Evolutionary conservation across 2,888 invertebrate genomes (phyloP).

Genomic region (Epistrophe grossulariae): DNA sequence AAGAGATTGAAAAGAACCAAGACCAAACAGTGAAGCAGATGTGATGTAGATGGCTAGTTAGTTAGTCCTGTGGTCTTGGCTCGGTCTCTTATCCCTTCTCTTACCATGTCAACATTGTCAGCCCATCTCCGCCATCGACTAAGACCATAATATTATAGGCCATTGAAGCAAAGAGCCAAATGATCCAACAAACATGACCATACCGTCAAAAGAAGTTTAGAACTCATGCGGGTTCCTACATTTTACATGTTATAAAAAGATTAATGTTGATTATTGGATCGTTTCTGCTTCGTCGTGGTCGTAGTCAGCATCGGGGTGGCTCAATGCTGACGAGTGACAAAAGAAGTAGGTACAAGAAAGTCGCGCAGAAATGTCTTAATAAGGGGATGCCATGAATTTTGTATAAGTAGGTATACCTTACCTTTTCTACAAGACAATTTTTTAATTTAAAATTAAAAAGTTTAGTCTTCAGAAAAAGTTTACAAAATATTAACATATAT

Average conservation of each 20-base stretch:
- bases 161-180: not conserved
- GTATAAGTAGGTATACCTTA: too few relatives aligned
- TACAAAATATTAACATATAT: too few relatives aligned
- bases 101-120: too few relatives aligned
- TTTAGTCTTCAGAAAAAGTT: too few relatives aligned
- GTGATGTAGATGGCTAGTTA: constrained; percentile 11
- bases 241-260: not conserved
- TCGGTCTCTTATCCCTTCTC: not conserved
- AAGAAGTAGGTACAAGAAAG: too few relatives aligned
- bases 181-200: not conserved
- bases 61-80: constrained; percentile 11
- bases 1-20: constrained; percentile 14
- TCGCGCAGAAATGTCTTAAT: too few relatives aligned
- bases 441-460: too few relatives aligned
- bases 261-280: not conserved
- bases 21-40: not conserved
- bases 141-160: not conserved
- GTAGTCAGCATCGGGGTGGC: too few relatives aligned
- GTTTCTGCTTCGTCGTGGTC: not conserved
- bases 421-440: too few relatives aligned
- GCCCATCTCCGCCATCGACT: not conserved
- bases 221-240: not conserved
- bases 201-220: constrained; percentile 1
- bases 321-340: too few relatives aligned
- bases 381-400: too few relatives aligned